phyloP scores from a whole-genome alignment of 1,140 invertebrate species.

The Samia ricini region DNA sequence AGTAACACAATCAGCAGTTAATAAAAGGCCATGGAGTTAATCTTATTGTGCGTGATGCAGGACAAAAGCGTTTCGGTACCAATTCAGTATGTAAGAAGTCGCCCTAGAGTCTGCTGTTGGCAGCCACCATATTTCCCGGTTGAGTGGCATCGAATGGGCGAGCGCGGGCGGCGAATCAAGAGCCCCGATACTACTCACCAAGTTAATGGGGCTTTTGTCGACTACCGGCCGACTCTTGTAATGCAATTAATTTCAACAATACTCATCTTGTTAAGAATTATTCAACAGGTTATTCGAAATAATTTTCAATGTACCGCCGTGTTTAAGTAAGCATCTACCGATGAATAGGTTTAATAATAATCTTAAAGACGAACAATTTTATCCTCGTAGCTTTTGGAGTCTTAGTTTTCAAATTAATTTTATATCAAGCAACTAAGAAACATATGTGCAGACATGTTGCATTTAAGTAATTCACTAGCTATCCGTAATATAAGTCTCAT shows the following conservation, averaged over 20 bases:
- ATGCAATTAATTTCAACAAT: slow-evolving; percentile 74
- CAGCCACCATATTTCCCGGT: slow-evolving; percentile 68
- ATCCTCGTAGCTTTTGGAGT: not conserved
- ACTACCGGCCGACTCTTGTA: slow-evolving; percentile 64
- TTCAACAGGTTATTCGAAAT: slow-evolving; percentile 48
- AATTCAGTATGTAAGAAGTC: slow-evolving; percentile 35
- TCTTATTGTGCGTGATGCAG: slow-evolving; percentile 52
- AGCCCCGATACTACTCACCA: slow-evolving; percentile 57
- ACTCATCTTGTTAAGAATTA: slow-evolving; percentile 65
- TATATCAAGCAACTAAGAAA: not conserved
- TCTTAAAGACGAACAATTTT: not conserved
- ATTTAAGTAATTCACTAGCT: no score
- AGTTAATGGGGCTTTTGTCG: slow-evolving; percentile 73
- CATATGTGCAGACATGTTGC: no score
- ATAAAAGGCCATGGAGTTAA: slow-evolving; percentile 61
- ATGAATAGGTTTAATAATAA: not conserved
- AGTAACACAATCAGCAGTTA: slow-evolving; percentile 46
- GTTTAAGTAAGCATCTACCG: slow-evolving; percentile 2
- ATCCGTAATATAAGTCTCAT: no score
- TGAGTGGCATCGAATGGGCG: slow-evolving; percentile 46
- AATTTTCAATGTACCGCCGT: slow-evolving; percentile 22
- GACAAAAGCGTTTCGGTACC: slow-evolving; percentile 37
- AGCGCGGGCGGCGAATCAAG: slow-evolving; percentile 34
- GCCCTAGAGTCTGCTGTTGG: slow-evolving; percentile 60
- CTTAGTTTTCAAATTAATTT: not conserved